A percentile compares a stretch with the other conserved stretches of the same genome.
These are phyloP conservation scores for Ypsolopha sequella DNA, from an alignment of 2,888 invertebrate species.

Conservation along the genomic window DNA sequence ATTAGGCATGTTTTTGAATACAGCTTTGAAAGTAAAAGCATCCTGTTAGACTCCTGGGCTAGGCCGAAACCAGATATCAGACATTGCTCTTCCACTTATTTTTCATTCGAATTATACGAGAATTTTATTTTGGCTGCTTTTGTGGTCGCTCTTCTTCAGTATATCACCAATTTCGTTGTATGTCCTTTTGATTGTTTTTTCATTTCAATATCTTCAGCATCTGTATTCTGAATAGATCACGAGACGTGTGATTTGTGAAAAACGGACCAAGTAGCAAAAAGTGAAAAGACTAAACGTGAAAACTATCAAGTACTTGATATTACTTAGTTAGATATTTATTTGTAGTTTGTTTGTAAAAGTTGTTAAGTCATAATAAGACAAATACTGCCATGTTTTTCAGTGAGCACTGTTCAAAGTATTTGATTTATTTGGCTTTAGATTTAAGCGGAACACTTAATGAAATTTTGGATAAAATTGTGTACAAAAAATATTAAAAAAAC, in stretches of 20 bases:
- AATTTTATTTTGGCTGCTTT: too few relatives aligned
- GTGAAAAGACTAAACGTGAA: background rate
- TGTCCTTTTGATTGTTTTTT: too few relatives aligned
- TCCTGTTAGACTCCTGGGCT: background rate
- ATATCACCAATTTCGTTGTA: too few relatives aligned
- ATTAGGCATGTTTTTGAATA: background rate
- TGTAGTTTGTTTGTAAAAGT: background rate
- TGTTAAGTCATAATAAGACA: background rate
- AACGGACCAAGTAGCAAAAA: background rate
- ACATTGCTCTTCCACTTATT: background rate
- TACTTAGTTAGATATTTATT: background rate
- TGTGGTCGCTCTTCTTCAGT: too few relatives aligned
- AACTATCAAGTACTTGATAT: background rate
- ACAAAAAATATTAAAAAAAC: too few relatives aligned
- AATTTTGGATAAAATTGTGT: too few relatives aligned
- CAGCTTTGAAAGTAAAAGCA: background rate
- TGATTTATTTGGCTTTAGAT: background rate
- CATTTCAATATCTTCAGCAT: too few relatives aligned
- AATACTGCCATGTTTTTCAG: background rate
- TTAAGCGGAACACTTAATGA: too few relatives aligned
- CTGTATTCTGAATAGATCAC: too few relatives aligned
- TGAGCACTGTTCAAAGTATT: constrained; percentile 1
- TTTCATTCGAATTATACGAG: too few relatives aligned
- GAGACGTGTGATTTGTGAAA: background rate
- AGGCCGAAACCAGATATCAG: background rate